phyloP scores from a whole-genome alignment of 2,797 vertebrate species.

The Phylloscopus collybita region DNA sequence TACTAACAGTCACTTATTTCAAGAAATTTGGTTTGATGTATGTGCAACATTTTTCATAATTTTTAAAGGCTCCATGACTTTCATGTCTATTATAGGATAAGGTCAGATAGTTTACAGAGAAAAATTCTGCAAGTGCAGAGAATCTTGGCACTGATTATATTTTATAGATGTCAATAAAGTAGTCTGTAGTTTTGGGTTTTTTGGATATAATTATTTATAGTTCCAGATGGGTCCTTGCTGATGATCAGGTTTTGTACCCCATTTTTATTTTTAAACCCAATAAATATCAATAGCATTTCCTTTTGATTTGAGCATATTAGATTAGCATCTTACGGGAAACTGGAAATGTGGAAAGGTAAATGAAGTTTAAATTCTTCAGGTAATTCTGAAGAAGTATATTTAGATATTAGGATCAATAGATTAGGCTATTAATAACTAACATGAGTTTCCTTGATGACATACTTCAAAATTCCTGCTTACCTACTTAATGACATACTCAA shows the following conservation, averaged over 20 bases:
- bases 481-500: too few species aligned
- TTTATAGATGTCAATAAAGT: background rate
- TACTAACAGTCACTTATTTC: background rate
- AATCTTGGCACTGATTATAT: background rate
- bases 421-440: background rate
- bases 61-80: background rate
- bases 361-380: background rate
- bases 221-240: background rate
- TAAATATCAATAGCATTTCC: background rate
- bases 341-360: background rate
- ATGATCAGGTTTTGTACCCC: background rate
- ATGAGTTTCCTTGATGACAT: background rate
- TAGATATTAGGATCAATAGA: background rate
- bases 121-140: background rate
- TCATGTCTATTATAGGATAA: background rate
- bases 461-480: background rate
- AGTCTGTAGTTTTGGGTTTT: background rate
- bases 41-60: background rate
- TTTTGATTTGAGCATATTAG: background rate
- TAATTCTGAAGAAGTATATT: background rate
- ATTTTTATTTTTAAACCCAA: background rate
- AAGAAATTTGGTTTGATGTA: background rate
- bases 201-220: background rate
- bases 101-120: background rate
- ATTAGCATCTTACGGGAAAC: background rate